phyloP scores from a whole-genome alignment of 1,140 invertebrate species.

The Heliothis subflexa region DNA sequence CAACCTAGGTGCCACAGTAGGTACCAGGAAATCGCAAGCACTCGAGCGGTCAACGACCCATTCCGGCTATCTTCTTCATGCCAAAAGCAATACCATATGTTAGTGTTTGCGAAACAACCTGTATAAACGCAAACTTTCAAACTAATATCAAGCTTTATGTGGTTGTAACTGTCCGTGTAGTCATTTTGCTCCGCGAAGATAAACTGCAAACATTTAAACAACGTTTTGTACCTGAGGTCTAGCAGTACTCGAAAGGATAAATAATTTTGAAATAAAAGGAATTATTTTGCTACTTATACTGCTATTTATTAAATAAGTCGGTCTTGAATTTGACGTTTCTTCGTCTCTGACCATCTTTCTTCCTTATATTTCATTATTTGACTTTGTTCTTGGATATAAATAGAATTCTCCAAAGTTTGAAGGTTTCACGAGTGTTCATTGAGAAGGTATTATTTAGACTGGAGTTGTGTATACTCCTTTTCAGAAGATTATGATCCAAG shows the following conservation, averaged over 20 bases:
- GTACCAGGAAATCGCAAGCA: neutral
- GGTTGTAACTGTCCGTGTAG: slow-evolving; percentile 17
- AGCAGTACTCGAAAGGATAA: neutral
- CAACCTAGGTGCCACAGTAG: neutral
- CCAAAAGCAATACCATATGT: slow-evolving; percentile 3
- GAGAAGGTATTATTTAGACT: too few relatives aligned
- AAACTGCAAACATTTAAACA: neutral
- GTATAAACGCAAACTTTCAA: slow-evolving; percentile 21
- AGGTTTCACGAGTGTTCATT: too few relatives aligned
- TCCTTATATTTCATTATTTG: too few relatives aligned
- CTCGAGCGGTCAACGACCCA: neutral
- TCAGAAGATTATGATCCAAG: too few relatives aligned
- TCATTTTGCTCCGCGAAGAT: slow-evolving; percentile 5
- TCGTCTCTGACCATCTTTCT: too few relatives aligned
- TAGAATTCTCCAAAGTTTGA: too few relatives aligned
- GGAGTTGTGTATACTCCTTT: too few relatives aligned
- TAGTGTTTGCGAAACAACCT: slow-evolving; percentile 12
- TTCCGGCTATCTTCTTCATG: neutral
- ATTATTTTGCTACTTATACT: neutral
- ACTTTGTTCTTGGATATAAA: too few relatives aligned
- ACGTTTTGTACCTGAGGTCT: neutral
- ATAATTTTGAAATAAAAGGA: neutral
- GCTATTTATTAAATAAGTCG: neutral
- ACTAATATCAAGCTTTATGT: slow-evolving; percentile 20
- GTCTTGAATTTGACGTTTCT: neutral